Conservation (phyloP, 2,113 vertebrate genomes). For the Myiozetetes cayanensis region DNA sequence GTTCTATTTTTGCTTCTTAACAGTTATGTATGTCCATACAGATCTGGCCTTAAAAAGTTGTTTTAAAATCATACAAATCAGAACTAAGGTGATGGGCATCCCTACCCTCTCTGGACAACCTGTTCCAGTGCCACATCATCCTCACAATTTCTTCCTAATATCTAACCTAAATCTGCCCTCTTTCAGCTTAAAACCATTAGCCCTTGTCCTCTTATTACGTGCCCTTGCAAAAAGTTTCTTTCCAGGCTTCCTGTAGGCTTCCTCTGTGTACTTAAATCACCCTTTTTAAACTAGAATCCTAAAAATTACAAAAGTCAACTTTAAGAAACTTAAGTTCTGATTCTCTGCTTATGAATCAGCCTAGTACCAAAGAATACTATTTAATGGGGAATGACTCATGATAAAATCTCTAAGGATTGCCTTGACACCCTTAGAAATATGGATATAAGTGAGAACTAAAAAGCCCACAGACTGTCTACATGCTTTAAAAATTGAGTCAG, state of each 20-base stretch:
- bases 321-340: background rate
- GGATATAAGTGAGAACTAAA: background rate
- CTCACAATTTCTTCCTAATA: background rate
- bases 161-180: background rate
- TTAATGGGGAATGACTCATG: slow-evolving; percentile 26
- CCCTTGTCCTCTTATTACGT: background rate
- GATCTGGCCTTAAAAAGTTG: background rate
- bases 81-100: background rate
- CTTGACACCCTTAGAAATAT: background rate
- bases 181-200: background rate
- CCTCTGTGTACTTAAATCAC: background rate
- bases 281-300: background rate
- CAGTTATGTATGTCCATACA: background rate
- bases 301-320: background rate
- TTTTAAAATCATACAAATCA: background rate
- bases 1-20: background rate
- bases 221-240: background rate
- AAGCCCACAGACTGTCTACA: background rate
- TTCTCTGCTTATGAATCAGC: background rate
- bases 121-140: background rate
- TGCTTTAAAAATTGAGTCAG: slow-evolving; percentile 30
- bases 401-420: background rate
- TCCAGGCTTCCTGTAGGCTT: background rate
- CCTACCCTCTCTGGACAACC: background rate
- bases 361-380: background rate